These are phyloP conservation scores for Tadarida brasiliensis DNA, from an alignment of 2,797 vertebrate species.

Conservation along the genomic window DNA sequence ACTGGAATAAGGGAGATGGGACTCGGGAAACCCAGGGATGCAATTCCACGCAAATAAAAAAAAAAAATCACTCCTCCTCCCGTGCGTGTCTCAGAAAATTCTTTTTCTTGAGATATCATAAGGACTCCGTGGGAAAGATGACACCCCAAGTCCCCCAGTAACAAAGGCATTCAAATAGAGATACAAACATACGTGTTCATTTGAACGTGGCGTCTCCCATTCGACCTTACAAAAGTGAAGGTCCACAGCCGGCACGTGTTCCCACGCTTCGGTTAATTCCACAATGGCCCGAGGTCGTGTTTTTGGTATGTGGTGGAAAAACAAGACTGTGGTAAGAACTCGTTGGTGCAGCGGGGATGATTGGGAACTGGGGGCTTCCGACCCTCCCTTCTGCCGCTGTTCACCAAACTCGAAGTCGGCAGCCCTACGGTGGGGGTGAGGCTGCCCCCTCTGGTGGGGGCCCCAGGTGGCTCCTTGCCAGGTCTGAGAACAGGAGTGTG, in stretches of 20 bases:
- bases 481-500: neutral
- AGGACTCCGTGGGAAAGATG: too few species aligned
- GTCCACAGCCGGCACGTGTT: neutral
- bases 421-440: neutral
- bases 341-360: neutral
- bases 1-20: too few species aligned
- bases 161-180: neutral
- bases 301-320: neutral
- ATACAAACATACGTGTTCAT: neutral
- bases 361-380: neutral
- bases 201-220: neutral
- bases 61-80: too few species aligned
- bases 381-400: neutral
- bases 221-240: neutral
- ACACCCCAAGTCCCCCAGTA: too few species aligned
- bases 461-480: neutral
- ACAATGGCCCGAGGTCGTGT: accelerated
- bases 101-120: too few species aligned
- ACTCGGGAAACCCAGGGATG: too few species aligned
- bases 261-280: neutral
- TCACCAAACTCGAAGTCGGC: neutral
- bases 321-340: too few species aligned
- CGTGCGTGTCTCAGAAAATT: too few species aligned
- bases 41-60: too few species aligned
- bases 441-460: neutral